These are phyloP conservation scores for Drosophila pseudotakahashii DNA, from an alignment of 2,888 invertebrate genomes.

Conservation along the genomic window DNA sequence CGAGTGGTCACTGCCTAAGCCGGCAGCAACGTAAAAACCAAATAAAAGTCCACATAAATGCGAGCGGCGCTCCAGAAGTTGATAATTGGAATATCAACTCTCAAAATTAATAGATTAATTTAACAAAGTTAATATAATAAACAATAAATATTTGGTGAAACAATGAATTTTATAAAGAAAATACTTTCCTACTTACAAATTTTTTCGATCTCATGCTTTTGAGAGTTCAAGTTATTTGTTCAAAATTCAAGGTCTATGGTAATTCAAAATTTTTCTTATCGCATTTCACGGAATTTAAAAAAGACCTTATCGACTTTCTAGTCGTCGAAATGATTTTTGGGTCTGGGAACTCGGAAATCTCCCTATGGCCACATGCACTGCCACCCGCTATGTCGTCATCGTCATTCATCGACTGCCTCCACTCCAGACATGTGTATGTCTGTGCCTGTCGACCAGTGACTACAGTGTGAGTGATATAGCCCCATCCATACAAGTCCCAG, in stretches of 20 bases:
- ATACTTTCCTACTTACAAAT: too few relatives aligned
- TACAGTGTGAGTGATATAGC: constrained; percentile 5
- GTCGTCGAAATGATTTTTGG: not conserved
- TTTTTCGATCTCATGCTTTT: too few relatives aligned
- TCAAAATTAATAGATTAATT: not conserved
- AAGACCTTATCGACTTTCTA: too few relatives aligned
- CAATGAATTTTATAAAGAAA: too few relatives aligned
- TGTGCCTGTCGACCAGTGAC: constrained; percentile 22
- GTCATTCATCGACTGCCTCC: constrained; percentile 45
- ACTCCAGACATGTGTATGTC: constrained; percentile 38
- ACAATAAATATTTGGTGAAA: too few relatives aligned
- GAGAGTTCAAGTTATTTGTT: too few relatives aligned
- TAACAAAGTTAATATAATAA: too few relatives aligned
- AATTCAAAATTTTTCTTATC: too few relatives aligned
- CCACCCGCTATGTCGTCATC: constrained; percentile 63
- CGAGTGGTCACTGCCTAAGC: constrained; percentile 44
- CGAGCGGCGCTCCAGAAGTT: constrained; percentile 30
- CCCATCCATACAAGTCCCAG: constrained; percentile 25
- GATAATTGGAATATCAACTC: not conserved
- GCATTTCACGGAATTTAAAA: too few relatives aligned
- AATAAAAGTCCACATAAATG: constrained; percentile 26
- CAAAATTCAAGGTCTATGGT: too few relatives aligned
- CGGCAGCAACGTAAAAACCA: constrained; percentile 55
- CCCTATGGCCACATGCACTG: constrained; percentile 34
- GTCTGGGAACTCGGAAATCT: constrained; percentile 13